Evolutionary conservation across 2,888 invertebrate genomes (phyloP).

Genomic region (Amblyjoppa fuscipennis): DNA sequence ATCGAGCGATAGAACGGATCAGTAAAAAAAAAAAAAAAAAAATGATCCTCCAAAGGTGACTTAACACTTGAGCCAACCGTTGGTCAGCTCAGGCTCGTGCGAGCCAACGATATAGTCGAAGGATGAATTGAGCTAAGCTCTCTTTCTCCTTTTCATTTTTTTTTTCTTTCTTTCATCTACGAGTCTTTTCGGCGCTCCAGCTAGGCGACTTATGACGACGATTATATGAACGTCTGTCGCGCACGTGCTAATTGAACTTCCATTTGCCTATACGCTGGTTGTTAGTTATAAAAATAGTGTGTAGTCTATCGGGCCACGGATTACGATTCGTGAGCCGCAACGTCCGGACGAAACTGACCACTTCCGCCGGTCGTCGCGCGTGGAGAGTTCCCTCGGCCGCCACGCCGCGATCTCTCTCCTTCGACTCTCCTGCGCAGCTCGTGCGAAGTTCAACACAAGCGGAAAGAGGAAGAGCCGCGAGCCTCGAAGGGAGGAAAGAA

Average conservation of each 20-base stretch:
- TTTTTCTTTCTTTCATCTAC: slow-evolving; percentile 19
- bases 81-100: not conserved
- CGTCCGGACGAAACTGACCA: slow-evolving; percentile 71
- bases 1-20: not conserved
- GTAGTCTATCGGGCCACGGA: slow-evolving; percentile 58
- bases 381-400: not conserved
- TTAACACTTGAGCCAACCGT: slow-evolving; percentile 13
- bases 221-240: slow-evolving; percentile 23
- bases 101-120: slow-evolving; percentile 7
- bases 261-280: slow-evolving; percentile 42
- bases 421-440: not conserved
- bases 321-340: slow-evolving; percentile 74
- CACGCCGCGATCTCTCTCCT: slow-evolving; percentile 9
- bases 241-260: slow-evolving; percentile 53
- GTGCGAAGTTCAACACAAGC: slow-evolving; percentile 14
- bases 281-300: slow-evolving; percentile 43
- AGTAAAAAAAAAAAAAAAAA: not conserved
- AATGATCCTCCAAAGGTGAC: slow-evolving; percentile 1
- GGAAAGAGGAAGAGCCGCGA: slow-evolving; percentile 15
- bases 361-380: slow-evolving; percentile 57
- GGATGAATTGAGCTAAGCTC: not conserved
- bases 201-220: slow-evolving; percentile 4
- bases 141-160: not conserved
- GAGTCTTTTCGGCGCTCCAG: not conserved
- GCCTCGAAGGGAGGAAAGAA: slow-evolving; percentile 5